A percentile compares a stretch with the other conserved stretches of the same genome.
phyloP scores from a whole-genome alignment of 2,888 invertebrate genomes.

The Cephonodes hylas region DNA sequence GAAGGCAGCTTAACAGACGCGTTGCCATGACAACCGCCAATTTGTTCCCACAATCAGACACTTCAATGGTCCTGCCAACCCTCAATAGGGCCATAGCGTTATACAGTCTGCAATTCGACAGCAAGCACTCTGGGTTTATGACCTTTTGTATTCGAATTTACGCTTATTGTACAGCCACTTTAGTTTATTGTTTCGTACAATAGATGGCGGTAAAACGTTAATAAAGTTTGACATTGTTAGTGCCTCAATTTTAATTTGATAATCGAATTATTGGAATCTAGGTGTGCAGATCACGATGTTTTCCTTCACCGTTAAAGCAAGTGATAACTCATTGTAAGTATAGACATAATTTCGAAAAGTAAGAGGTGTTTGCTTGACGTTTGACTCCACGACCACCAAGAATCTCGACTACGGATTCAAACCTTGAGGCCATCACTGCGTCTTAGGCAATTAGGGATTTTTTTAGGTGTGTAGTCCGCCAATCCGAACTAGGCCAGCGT shows the following conservation, averaged over 20 bases:
- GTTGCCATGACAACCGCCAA: slow-evolving; percentile 14
- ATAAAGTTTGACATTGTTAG: not conserved
- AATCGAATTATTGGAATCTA: no score
- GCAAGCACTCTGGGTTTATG: slow-evolving; percentile 17
- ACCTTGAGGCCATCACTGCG: no score
- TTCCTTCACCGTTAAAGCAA: no score
- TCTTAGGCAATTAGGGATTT: no score
- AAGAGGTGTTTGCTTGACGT: no score
- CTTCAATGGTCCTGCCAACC: not conserved
- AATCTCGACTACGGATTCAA: no score
- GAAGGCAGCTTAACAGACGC: not conserved
- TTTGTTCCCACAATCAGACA: slow-evolving; percentile 6
- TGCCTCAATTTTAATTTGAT: not conserved
- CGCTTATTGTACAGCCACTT: slow-evolving; percentile 31
- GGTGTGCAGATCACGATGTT: no score
- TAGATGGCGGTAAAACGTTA: slow-evolving; percentile 3
- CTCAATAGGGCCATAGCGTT: slow-evolving; percentile 9
- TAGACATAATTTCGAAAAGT: no score
- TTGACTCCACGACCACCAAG: no score
- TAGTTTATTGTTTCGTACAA: slow-evolving; percentile 21
- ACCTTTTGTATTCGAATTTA: slow-evolving; percentile 22
- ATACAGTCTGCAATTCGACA: slow-evolving; percentile 12
- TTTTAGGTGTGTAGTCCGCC: no score
- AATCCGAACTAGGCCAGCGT: no score
- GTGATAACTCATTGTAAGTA: no score